Base-by-base conservation (phyloP, 2,113 vertebrate species). In the Turdus rufiventris region DNA sequence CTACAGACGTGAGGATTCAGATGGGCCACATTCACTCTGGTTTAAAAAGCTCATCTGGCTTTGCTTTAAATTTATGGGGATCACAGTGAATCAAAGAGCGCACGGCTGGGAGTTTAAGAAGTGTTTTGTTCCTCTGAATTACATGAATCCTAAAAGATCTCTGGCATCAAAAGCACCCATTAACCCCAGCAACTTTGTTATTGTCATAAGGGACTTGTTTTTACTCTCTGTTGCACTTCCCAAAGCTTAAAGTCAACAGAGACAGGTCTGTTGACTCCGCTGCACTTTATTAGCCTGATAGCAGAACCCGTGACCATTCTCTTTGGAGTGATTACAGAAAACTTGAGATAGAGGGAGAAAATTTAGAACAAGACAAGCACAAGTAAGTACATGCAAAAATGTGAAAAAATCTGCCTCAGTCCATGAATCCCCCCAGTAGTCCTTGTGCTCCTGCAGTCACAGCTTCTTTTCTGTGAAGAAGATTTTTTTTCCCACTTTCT, bases 181-280 rank as follows among this genome's bases (percentile, higher is more conserved):
- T 93, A 96, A 94, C 89, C 90, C 88, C 40, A 40, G 60, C 42
- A 90, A 93, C 75, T 86, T 93, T 85, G 58, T 93, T 96, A 88
- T 93, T 96, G 82, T 96, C 91, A 53, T 82, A 88, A 85, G 89
- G 94, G 88, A 78, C 85, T 95, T 95, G 79, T 48, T 96, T 92
- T 96, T 87, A 81, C 68, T 92, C 88, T 60, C 89, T 91, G 43
- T 70, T 92, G 91, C 85, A 66, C 1, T 14, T 90, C 45, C 48
- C 38, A 85, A 95, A 94, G 91, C 89, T 89, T 94, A 86, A 96
- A 96, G 82, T 96, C 94, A 96, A 94, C 94, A 95, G 88, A 95
- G 86, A 77, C 43, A 71, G 60, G 88, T 86, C 91, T 95, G 88
- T 89, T 91, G 94, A 91, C 80, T 94, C 66, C 84, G 2, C 34